These are phyloP conservation scores for Drosophila picticornis DNA, from an alignment of 2,888 invertebrate genomes.

Conservation along the genomic window DNA sequence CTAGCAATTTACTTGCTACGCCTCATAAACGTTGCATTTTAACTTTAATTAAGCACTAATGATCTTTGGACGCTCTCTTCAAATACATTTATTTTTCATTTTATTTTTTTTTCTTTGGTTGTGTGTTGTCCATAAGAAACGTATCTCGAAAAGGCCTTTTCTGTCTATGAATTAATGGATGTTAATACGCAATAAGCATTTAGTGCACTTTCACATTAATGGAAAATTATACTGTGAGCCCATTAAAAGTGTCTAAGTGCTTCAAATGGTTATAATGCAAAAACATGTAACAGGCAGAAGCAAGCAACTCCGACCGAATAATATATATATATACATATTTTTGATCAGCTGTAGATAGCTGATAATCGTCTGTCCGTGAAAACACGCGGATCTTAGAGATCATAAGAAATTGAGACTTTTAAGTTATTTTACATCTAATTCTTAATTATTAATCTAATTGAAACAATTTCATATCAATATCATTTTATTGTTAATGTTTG, in stretches of 20 bases:
- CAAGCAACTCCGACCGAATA: neutral
- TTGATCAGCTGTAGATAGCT: neutral
- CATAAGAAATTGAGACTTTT: accelerated
- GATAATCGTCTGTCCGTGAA: neutral
- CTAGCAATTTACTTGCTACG: neutral
- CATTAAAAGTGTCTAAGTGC: neutral
- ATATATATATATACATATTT: neutral
- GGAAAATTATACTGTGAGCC: neutral
- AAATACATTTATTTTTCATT: neutral
- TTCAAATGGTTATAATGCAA: neutral
- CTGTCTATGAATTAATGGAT: neutral
- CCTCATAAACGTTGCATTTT: neutral
- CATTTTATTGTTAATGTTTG: too few relatives aligned
- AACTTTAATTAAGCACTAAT: neutral
- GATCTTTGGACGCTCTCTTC: neutral
- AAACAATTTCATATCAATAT: too few relatives aligned
- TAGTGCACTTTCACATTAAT: neutral
- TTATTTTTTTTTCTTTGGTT: neutral
- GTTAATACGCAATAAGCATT: neutral
- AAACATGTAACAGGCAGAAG: neutral
- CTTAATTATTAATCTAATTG: too few relatives aligned
- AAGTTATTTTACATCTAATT: too few relatives aligned
- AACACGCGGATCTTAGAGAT: too few relatives aligned
- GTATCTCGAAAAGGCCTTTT: neutral
- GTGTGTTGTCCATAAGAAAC: neutral